Evolutionary conservation across 1,140 invertebrate genomes (phyloP).

Genomic region (Ooceraea biroi): DNA sequence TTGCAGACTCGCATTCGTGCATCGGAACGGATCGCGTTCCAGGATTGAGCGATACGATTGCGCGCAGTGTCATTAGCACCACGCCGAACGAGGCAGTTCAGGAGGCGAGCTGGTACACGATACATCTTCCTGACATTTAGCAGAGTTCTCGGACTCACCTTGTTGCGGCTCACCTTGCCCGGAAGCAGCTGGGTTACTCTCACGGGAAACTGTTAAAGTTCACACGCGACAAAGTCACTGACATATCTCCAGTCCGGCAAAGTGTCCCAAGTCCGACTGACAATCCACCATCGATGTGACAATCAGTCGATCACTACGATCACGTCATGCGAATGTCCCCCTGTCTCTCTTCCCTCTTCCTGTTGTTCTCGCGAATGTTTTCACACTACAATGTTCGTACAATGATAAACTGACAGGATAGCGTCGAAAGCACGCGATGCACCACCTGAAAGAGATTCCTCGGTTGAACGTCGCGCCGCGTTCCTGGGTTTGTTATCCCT

Average conservation of each 20-base stretch:
- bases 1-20: no score
- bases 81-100: no score
- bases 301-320: slow-evolving; percentile 3
- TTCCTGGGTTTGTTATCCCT: slow-evolving; percentile 14
- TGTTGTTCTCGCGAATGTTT: not conserved
- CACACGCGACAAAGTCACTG: slow-evolving; percentile 71
- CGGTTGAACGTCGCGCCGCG: not conserved
- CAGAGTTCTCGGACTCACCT: slow-evolving; percentile 52
- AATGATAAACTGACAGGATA: no score
- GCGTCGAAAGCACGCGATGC: not conserved
- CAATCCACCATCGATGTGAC: slow-evolving; percentile 37
- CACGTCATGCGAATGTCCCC: not conserved
- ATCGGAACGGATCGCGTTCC: no score
- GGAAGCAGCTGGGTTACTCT: slow-evolving; percentile 63
- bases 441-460: not conserved
- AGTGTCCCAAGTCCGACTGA: slow-evolving; percentile 27
- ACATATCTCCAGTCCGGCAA: slow-evolving; percentile 65
- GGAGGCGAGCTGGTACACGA: no score
- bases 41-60: no score
- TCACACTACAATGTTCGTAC: no score
- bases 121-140: no score
- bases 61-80: no score
- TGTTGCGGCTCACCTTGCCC: slow-evolving; percentile 30
- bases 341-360: slow-evolving; percentile 1
- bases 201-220: slow-evolving; percentile 70